These are phyloP conservation scores for Ondatra zibethicus DNA, from an alignment of 2,113 vertebrate genomes.

Conservation along the genomic window DNA sequence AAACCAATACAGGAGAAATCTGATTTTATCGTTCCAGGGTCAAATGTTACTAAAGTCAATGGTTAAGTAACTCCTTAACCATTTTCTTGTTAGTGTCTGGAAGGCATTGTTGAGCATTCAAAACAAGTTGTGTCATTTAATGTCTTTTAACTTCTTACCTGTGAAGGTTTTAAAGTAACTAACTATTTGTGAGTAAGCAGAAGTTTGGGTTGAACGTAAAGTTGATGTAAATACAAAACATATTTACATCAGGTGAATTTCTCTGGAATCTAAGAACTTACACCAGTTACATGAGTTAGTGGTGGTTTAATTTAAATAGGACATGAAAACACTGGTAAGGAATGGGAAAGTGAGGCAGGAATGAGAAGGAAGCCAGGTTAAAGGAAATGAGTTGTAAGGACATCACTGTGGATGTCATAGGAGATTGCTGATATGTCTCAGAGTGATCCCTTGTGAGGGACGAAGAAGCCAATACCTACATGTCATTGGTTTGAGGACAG, in stretches of 20 bases:
- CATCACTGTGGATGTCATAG: background rate
- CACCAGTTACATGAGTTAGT: background rate
- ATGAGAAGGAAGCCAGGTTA: background rate
- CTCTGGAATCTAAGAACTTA: background rate
- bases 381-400: background rate
- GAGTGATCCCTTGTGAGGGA: background rate
- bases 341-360: background rate
- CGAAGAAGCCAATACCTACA: background rate
- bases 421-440: background rate
- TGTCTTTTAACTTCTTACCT: background rate
- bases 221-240: background rate
- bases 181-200: background rate
- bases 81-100: background rate
- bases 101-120: background rate
- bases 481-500: background rate
- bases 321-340: background rate
- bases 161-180: background rate
- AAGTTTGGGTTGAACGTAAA: background rate
- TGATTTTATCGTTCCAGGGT: background rate
- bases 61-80: background rate
- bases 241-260: background rate
- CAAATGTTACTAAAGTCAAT: background rate
- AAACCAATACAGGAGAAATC: background rate
- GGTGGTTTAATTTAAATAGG: background rate
- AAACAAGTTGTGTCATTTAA: background rate